Evolutionary conservation across 2,113 vertebrate genomes (phyloP).

Genomic region (Cavia aperea): DNA sequence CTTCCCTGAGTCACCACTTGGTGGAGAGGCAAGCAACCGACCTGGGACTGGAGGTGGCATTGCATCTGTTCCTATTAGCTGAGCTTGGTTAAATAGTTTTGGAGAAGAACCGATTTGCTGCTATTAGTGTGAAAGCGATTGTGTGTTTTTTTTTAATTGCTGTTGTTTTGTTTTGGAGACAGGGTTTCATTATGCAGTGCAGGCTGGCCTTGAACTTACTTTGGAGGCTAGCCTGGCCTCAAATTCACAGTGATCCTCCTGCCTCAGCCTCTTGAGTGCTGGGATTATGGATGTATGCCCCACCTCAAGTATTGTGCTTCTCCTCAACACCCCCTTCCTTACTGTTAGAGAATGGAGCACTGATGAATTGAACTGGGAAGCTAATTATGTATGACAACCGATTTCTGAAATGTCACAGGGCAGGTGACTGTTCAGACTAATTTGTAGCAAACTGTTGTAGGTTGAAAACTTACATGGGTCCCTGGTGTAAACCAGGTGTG

Average conservation of each 20-base stretch:
- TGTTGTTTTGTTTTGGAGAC: background rate
- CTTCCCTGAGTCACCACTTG: background rate
- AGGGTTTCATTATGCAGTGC: background rate
- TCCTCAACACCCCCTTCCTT: background rate
- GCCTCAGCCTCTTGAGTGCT: background rate
- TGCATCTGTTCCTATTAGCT: background rate
- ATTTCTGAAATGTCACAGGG: background rate
- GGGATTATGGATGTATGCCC: background rate
- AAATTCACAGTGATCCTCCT: background rate
- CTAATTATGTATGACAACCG: background rate
- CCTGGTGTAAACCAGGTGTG: background rate
- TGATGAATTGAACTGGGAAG: background rate
- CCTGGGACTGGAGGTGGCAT: background rate
- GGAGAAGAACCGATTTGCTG: background rate
- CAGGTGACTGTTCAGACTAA: background rate
- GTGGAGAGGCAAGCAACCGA: background rate
- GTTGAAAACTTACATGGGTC: background rate
- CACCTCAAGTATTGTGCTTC: background rate
- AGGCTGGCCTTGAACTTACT: background rate
- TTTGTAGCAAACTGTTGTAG: background rate
- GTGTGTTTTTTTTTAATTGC: background rate
- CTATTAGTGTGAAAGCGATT: background rate
- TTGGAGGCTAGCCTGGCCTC: background rate
- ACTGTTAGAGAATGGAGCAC: background rate
- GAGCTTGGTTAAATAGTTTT: background rate